Evolutionary conservation across 2,113 vertebrate species (phyloP).

Genomic region (Cepphus grylle): DNA sequence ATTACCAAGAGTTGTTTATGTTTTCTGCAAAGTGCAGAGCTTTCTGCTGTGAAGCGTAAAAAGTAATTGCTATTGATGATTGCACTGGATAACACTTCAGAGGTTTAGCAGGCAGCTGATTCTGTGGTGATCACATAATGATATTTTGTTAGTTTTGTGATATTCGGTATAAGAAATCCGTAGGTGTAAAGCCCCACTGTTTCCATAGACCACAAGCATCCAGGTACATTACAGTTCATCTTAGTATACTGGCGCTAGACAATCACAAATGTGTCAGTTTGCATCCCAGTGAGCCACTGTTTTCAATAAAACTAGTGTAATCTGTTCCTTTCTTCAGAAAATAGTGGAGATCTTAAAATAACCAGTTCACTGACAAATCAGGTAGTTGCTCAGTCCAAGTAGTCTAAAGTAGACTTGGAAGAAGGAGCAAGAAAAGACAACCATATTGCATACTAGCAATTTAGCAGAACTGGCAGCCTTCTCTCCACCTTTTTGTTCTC

Average conservation of each 20-base stretch:
- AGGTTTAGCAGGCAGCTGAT: neutral
- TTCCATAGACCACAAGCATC: neutral
- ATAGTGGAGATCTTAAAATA: neutral
- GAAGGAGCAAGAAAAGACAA: neutral
- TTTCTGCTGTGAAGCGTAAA: neutral
- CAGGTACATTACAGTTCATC: neutral
- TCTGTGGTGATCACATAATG: neutral
- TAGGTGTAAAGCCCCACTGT: neutral
- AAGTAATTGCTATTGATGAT: neutral
- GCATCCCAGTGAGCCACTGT: neutral
- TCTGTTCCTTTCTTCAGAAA: neutral
- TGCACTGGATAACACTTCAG: neutral
- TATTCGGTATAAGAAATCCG: neutral
- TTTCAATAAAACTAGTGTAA: neutral
- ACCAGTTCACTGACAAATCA: neutral
- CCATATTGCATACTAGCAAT: neutral
- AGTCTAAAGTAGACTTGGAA: neutral
- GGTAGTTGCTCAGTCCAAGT: neutral
- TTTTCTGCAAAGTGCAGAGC: neutral
- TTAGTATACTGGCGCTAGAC: neutral
- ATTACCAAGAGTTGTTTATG: neutral
- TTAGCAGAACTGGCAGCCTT: neutral
- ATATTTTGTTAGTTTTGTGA: neutral
- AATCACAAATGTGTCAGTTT: neutral
- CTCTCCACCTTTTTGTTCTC: neutral